Conservation (phyloP, 2,888 invertebrate species). For the Cheilosia vulpina region DNA sequence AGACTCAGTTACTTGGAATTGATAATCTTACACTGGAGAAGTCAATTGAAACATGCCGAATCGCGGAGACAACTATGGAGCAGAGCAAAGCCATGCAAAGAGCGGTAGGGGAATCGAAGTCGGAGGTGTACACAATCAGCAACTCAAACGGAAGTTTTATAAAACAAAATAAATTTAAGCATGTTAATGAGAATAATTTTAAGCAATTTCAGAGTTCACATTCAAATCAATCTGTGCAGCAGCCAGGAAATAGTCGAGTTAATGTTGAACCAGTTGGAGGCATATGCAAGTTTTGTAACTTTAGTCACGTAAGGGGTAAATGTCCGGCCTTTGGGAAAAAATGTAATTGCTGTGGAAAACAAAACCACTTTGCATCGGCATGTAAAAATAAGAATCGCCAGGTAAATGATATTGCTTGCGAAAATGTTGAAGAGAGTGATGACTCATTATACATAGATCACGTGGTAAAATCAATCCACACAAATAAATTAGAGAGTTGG, state of each 20-base stretch:
- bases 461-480: constrained; percentile 11
- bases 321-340: not conserved
- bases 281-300: constrained; percentile 10
- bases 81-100: too few relatives aligned
- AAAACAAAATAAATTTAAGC: too few relatives aligned
- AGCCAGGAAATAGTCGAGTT: too few relatives aligned
- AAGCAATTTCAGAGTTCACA: constrained; percentile 16
- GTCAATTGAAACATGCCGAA: too few relatives aligned
- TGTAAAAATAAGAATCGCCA: too few relatives aligned
- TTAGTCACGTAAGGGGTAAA: not conserved
- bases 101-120: too few relatives aligned
- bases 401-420: too few relatives aligned
- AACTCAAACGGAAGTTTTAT: too few relatives aligned
- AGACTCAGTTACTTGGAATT: constrained; percentile 15
- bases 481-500: constrained; percentile 21
- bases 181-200: constrained; percentile 2
- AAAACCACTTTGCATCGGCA: constrained; percentile 4
- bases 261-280: too few relatives aligned
- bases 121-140: too few relatives aligned
- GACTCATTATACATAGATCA: not conserved
- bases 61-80: too few relatives aligned
- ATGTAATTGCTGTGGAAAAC: not conserved
- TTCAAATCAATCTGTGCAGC: not conserved
- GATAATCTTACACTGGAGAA: constrained; percentile 2
- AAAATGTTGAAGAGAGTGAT: too few relatives aligned